Evolutionary conservation across 2,888 invertebrate species (phyloP).

Genomic region (Salpingus planirostris): DNA sequence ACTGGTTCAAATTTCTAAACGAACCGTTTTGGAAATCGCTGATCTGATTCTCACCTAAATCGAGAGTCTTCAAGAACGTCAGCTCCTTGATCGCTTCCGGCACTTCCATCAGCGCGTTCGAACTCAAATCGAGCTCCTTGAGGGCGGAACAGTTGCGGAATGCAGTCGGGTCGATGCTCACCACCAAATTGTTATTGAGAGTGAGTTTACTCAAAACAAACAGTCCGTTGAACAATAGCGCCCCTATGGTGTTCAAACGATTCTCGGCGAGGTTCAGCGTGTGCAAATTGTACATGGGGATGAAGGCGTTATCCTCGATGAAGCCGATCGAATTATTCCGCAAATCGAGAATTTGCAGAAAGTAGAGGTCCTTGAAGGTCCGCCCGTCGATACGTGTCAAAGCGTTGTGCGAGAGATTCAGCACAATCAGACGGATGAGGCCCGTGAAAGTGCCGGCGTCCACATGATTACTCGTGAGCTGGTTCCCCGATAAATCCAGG

Average conservation of each 20-base stretch:
- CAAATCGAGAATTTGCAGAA: slow-evolving; percentile 76
- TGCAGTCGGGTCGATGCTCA: slow-evolving; percentile 67
- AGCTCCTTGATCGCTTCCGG: slow-evolving; percentile 77
- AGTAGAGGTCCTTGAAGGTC: slow-evolving; percentile 79
- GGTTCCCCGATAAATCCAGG: slow-evolving; percentile 76
- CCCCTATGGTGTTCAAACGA: slow-evolving; percentile 69
- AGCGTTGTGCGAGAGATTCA: slow-evolving; percentile 81
- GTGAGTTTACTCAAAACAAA: slow-evolving; percentile 77
- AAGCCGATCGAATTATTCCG: slow-evolving; percentile 83
- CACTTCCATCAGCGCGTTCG: slow-evolving; percentile 72
- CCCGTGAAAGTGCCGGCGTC: slow-evolving; percentile 80
- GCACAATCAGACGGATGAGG: slow-evolving; percentile 71
- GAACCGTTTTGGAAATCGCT: slow-evolving; percentile 73
- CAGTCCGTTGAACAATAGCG: slow-evolving; percentile 73
- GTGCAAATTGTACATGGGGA: slow-evolving; percentile 80
- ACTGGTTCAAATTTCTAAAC: slow-evolving; percentile 74
- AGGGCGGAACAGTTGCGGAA: slow-evolving; percentile 83
- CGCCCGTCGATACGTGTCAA: slow-evolving; percentile 72
- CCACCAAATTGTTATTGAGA: slow-evolving; percentile 76
- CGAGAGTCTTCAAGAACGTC: slow-evolving; percentile 76
- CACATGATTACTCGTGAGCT: slow-evolving; percentile 73
- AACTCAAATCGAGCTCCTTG: slow-evolving; percentile 81
- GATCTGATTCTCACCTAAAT: slow-evolving; percentile 88
- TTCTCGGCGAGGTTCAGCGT: slow-evolving; percentile 85
- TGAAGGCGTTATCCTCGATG: slow-evolving; percentile 79